A percentile compares a stretch with the other conserved stretches of the same genome.
Evolutionary conservation across 1,140 invertebrate species (phyloP).

Genomic region (Tetramorium parvispinum): DNA sequence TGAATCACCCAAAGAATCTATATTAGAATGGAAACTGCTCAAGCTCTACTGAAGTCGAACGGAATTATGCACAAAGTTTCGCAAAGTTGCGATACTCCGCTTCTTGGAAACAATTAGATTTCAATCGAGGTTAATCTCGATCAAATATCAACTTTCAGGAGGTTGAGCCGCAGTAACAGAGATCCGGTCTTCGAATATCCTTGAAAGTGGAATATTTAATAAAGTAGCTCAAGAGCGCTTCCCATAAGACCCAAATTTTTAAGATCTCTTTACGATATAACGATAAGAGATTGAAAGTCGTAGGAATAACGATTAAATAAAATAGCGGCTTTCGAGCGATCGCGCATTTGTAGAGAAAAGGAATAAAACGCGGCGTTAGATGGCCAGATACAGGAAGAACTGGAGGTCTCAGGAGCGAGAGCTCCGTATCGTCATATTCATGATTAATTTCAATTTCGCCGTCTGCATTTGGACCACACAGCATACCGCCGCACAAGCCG

Average conservation of each 20-base stretch:
- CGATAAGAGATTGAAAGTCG: not conserved
- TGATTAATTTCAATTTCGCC: slow-evolving; percentile 57
- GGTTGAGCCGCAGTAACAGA: not conserved
- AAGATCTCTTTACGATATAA: not conserved
- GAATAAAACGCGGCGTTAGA: not conserved
- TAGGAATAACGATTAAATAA: too few species aligned
- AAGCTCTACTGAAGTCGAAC: slow-evolving; percentile 62
- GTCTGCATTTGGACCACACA: slow-evolving; percentile 15
- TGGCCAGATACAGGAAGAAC: not conserved
- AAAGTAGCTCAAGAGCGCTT: not conserved
- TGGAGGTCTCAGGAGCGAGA: not conserved
- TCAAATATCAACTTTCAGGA: slow-evolving; percentile 27
- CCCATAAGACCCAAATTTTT: not conserved
- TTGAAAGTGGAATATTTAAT: not conserved
- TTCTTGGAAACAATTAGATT: not conserved
- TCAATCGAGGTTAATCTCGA: not conserved
- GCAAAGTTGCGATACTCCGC: not conserved
- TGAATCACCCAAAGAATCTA: slow-evolving; percentile 71
- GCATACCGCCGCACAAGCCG: not conserved
- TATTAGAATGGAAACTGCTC: slow-evolving; percentile 75
- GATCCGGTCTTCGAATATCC: not conserved
- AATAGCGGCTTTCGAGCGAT: not conserved
- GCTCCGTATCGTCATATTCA: slow-evolving; percentile 21
- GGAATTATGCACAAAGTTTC: slow-evolving; percentile 9
- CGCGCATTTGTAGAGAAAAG: not conserved